These are phyloP conservation scores for Sminthurides aquaticus DNA, from an alignment of 2,888 invertebrate species.

Conservation along the genomic window DNA sequence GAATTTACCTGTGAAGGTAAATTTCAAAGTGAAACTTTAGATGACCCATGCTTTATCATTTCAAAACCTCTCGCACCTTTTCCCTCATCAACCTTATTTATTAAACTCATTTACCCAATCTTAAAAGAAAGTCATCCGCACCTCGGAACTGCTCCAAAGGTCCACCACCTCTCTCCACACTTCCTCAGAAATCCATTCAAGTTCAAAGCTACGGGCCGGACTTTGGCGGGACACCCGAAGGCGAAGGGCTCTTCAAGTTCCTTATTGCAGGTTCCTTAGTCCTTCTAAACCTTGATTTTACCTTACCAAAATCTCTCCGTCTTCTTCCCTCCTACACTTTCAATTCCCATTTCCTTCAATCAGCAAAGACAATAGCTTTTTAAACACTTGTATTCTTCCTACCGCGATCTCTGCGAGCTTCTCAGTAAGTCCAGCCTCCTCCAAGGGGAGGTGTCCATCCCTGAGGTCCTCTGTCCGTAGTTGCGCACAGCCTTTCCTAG, in stretches of 20 bases:
- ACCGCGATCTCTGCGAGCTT: no score
- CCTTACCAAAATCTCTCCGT: background rate
- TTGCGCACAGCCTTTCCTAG: no score
- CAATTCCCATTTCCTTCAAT: background rate
- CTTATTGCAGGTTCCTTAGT: background rate
- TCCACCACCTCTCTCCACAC: background rate
- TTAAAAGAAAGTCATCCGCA: conserved; percentile 13
- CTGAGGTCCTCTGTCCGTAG: background rate
- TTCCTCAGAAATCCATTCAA: no score
- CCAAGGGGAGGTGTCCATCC: background rate
- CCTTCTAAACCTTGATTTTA: background rate
- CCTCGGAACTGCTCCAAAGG: background rate
- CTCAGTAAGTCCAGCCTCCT: background rate
- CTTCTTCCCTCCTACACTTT: background rate
- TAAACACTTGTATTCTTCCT: background rate
- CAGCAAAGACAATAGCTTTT: background rate
- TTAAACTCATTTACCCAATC: conserved; percentile 12
- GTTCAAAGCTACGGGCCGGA: no score
- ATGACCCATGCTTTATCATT: conserved; percentile 7
- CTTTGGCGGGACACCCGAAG: background rate
- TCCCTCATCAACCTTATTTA: conserved; percentile 21
- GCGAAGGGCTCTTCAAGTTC: background rate
- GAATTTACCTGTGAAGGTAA: background rate
- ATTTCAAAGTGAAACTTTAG: conserved; percentile 11
- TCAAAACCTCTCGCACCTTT: conserved; percentile 21